Evolutionary conservation across 53 echinoderm and acorn worm species (phyloP), one percentile per base, ranked within the genome.

Genomic region (Zoroaster sp.): DNA sequence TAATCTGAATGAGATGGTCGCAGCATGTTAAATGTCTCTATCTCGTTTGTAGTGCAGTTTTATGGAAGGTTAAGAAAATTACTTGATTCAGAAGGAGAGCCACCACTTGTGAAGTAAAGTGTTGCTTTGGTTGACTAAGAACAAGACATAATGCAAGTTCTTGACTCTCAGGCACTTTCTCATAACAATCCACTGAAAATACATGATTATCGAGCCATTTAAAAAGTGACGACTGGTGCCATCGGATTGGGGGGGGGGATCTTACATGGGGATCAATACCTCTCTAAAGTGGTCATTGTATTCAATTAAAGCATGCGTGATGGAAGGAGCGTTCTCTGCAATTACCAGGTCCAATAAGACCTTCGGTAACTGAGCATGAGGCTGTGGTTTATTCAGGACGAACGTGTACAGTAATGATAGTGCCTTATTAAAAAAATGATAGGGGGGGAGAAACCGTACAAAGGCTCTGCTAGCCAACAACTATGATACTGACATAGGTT

Each of bases 281-380:
- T 23, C 68, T 42, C 21, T 40, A 51, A 85, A 85, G 85, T 70
- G 49, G 85, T 35, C 85, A 81, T 81, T 81, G 81, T 81, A 81
- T 67, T 85, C 69, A 71, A 71, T 85, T 85, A 85, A 85, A 85
- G 70, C 49, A 49, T 17, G 71, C 85, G 85, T 85, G 85, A 85
- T 85, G 85, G 70, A 71, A 71, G 12, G 49, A 70, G 70, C 70
- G 72, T 70, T 85, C 15, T 14, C 34, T 85, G 36, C 71, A 85
- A 85, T 85, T 85, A 85, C 35, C 35, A 3, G 82, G 69, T 14
- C 68, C 42, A 9, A 4, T 12, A 40, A 25, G 82, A 68, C 82
- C 82, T 82, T 82, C 82, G 66, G 21, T 40, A 25, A 71, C 34
- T 69, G 70, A 51, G 47, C 70, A 47, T 42, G 85, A 71, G n/a